Evolutionary conservation across 2,888 invertebrate species (phyloP), one percentile per base, ranked within the genome.

Genomic region (Crepidodera aurea): DNA sequence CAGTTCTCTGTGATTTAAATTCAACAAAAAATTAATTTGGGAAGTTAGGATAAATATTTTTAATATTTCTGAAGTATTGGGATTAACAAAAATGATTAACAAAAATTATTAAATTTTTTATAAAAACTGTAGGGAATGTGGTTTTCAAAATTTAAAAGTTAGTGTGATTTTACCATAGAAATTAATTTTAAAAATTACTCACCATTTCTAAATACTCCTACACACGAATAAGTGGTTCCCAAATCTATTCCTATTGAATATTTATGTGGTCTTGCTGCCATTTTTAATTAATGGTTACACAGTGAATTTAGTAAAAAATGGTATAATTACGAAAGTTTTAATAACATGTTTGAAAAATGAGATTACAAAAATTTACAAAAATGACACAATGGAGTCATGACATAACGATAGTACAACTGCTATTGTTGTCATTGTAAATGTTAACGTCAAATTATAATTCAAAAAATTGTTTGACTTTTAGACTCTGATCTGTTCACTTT

Each of bases 191-290:
- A n/a, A n/a, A n/a, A n/a, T 13, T 61, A 60, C 57, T 12, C 44
- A 62, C 68, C 69, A 42, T 69, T 64, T 51, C 61, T 61, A 37
- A 68, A 69, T n/a, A 70, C 66, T 8, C 64, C 69, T 10, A 70
- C 69, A 42, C 68, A 67, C 1, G 67, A 70, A 54, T 65, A 69
- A 10, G 69, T 70, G 2, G 67, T 66, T 13, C 69, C 67, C 5
- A 70, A 58, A 56, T 71, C 67, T n/a, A 71, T 71, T 12, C 73
- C 73, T 10, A 69, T 48, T 15, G 69, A 58, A 12, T 51, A 25
- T 16, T 48, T 60, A 2, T 18, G 19, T 4, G 44, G 5, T 29
- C 27, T 55, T 8, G 67, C 62, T 39, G 60, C 67, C 67, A 67
- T 67, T 59, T 56, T n/a, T n/a, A 32, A 29, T 27, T 27, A 16